Base-by-base conservation (phyloP, 1,140 invertebrate species). In the Achatina immaculata region DNA sequence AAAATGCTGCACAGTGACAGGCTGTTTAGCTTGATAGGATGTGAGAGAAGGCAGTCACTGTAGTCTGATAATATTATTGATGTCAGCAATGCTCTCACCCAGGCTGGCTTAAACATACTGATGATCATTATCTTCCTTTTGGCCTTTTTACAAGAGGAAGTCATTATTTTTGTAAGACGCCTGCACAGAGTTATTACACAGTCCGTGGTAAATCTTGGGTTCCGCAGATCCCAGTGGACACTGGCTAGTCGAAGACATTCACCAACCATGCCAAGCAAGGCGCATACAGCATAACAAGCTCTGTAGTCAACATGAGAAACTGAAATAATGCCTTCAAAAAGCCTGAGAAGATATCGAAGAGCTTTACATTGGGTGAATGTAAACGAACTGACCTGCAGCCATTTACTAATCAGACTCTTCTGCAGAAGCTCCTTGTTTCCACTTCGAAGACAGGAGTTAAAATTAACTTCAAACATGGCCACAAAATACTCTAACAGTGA, bases 391-490 rank as follows among this genome's bases (percentile, higher is more conserved):
- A 6, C 9, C 72, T 45, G 51, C 11, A 75, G 43, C 72, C 72
- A 75, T n/a, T n/a, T 48, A 16, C 45, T 34, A 7, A 75, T 6
- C 40, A 75, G 21, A 34, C 72, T 34, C 7, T 51, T 51, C 31
- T 75, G 40, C 6, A 75, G 6, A n/a, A 34, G 4, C 34, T 75
- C 31, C 43, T 51, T 45, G 28, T 45, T 38, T 6, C 45, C 42
- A 14, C 21, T 21, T 48, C 51, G 6, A 9, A 55, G 24, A 75
- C 72, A 75, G 21, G 11, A 28, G 36, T 28, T 51, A 24, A 45
- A 75, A 55, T 75, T 55, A 4, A 45, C 42, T 51, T 75, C 72
- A 75, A 75, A 75, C 21, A 75, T 16, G 36, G 72, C 7, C 4
- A 55, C 72, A 51, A 75, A 16, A 75, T 34, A 75, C 28, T 14